Evolutionary conservation across 2,113 vertebrate genomes (phyloP).

Genomic region (Mobula birostris): DNA sequence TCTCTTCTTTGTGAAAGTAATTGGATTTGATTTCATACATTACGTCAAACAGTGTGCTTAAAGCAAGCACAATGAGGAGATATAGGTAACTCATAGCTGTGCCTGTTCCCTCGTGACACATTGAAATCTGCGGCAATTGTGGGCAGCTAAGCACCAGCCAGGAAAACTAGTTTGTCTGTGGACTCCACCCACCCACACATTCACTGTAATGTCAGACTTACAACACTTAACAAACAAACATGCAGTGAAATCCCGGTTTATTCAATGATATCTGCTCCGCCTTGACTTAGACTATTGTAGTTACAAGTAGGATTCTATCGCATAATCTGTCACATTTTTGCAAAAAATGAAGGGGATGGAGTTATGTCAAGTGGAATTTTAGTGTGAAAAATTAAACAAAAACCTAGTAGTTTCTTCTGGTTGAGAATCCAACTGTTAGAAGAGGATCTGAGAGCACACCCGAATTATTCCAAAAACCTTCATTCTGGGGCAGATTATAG

Average conservation of each 20-base stretch:
- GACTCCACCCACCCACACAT: neutral
- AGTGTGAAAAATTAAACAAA: neutral
- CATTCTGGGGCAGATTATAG: no score
- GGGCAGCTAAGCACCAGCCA: neutral
- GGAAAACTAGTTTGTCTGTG: neutral
- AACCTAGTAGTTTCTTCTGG: neutral
- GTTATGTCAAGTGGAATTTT: neutral
- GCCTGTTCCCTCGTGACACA: neutral
- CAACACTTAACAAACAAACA: neutral
- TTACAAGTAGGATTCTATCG: neutral
- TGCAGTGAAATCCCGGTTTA: neutral
- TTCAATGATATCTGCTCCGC: neutral
- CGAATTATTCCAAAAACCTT: neutral
- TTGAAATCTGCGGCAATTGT: neutral
- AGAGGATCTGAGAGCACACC: neutral
- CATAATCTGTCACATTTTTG: neutral
- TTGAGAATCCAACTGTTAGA: neutral
- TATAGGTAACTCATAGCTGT: neutral
- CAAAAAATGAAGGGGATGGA: neutral
- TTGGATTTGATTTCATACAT: slow-evolving; percentile 19
- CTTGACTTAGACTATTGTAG: neutral
- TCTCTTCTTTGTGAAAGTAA: slow-evolving; percentile 18
- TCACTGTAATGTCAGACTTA: neutral
- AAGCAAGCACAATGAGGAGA: neutral
- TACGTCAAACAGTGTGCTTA: neutral